These are phyloP conservation scores for Platyrinchus mystaceus DNA, from an alignment of 2,797 vertebrate species.

Conservation along the genomic window DNA sequence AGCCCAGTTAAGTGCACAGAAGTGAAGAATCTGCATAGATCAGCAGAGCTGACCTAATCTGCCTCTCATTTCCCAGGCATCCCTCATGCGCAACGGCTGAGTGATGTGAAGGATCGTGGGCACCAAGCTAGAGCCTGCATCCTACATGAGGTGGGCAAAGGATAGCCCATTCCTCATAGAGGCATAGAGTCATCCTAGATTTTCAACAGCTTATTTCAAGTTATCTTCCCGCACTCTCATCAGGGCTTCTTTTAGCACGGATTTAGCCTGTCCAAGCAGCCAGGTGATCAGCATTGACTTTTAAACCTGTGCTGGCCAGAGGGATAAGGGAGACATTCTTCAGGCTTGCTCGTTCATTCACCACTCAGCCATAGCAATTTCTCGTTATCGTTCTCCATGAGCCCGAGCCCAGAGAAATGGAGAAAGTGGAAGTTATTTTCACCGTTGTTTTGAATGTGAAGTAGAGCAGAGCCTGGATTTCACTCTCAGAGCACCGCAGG, in stretches of 20 bases:
- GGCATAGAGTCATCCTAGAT: neutral
- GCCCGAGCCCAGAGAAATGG: neutral
- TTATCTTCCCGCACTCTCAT: neutral
- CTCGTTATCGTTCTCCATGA: neutral
- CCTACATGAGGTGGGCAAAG: neutral
- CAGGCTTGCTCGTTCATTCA: neutral
- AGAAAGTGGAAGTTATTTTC: constrained; percentile 39
- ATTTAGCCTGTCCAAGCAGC: neutral
- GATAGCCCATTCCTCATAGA: neutral
- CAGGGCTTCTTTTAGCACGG: neutral
- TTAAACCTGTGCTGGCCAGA: neutral
- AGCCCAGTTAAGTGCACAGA: neutral
- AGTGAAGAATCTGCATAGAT: neutral
- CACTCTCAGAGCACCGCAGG: constrained; percentile 12
- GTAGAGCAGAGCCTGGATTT: neutral
- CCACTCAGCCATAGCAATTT: neutral
- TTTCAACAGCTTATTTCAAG: neutral
- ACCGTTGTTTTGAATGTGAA: constrained; percentile 51
- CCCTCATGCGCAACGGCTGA: neutral
- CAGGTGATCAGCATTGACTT: neutral
- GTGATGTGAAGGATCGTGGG: neutral
- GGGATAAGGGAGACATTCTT: neutral
- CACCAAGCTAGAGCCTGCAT: neutral
- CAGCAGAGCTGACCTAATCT: neutral
- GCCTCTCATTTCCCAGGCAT: neutral